phyloP scores from a whole-genome alignment of 2,888 invertebrate genomes.

The Microctonus brassicae region DNA sequence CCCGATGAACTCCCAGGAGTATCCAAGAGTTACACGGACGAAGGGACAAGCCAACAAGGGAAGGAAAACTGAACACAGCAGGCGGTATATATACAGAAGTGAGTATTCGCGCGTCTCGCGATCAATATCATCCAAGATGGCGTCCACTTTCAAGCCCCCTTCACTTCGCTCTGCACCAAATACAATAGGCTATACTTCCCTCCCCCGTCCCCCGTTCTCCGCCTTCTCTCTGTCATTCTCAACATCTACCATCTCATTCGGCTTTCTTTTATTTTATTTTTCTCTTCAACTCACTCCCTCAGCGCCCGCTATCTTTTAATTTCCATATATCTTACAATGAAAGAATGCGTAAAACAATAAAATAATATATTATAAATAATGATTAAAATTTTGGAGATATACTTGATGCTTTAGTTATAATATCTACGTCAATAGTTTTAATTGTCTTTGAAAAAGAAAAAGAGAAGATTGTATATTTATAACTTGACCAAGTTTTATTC shows the following conservation, averaged over 20 bases:
- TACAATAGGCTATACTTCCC: conserved; percentile 62
- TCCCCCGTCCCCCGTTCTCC: conserved; percentile 41
- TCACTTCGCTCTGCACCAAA: conserved; percentile 62
- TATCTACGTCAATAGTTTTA: too few species aligned
- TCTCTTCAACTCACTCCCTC: neutral
- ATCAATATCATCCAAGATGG: conserved; percentile 70
- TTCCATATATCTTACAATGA: too few species aligned
- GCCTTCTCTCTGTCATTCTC: conserved; percentile 37
- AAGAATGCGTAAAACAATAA: too few species aligned
- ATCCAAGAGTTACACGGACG: conserved; percentile 39
- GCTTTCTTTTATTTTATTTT: conserved; percentile 34
- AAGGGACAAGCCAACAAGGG: conserved; percentile 51
- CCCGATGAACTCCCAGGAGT: conserved; percentile 53
- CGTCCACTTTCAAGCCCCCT: conserved; percentile 66
- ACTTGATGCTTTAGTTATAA: too few species aligned
- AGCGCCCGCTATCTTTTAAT: neutral
- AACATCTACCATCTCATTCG: conserved; percentile 31
- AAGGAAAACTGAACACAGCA: conserved; percentile 39
- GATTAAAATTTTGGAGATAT: too few species aligned
- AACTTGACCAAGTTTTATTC: too few species aligned
- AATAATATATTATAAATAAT: too few species aligned
- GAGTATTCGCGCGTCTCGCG: conserved; percentile 67
- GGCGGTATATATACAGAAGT: conserved; percentile 46
- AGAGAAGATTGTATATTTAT: too few species aligned
- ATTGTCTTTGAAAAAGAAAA: too few species aligned